phyloP scores from a whole-genome alignment of 1,140 invertebrate species.

The Neodiprion pinetum region DNA sequence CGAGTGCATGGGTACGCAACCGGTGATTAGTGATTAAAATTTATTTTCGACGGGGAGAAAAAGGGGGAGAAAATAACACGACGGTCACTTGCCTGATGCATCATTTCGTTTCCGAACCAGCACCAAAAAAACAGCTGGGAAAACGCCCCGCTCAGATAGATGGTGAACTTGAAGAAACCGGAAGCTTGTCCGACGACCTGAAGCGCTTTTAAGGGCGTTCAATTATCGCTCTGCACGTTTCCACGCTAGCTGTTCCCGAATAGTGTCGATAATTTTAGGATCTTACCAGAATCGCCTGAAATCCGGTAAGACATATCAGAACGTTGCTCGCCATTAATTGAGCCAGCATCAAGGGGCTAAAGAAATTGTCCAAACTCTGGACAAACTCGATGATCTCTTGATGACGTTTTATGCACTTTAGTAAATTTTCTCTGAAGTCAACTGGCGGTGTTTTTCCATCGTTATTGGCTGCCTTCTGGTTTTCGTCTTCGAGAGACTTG shows the following conservation, averaged over 20 bases:
- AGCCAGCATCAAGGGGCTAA: slow-evolving; percentile 36
- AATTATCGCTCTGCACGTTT: neutral
- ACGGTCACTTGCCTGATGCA: slow-evolving; percentile 26
- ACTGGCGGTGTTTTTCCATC: neutral
- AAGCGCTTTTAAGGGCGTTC: neutral
- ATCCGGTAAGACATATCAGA: slow-evolving; percentile 44
- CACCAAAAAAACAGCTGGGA: slow-evolving; percentile 34
- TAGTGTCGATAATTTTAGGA: neutral
- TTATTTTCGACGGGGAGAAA: no score
- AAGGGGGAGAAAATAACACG: slow-evolving; percentile 7
- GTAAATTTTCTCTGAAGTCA: slow-evolving; percentile 27
- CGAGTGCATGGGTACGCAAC: neutral
- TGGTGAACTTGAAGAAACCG: slow-evolving; percentile 27
- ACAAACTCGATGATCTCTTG: slow-evolving; percentile 34
- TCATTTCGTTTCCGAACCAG: slow-evolving; percentile 37
- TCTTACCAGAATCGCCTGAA: slow-evolving; percentile 41
- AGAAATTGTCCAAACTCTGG: slow-evolving; percentile 37
- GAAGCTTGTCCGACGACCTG: slow-evolving; percentile 36
- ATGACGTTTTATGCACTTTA: slow-evolving; percentile 35
- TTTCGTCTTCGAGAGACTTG: neutral
- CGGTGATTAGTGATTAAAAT: no score
- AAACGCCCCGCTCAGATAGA: slow-evolving; percentile 32
- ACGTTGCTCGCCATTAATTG: slow-evolving; percentile 40
- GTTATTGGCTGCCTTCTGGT: neutral
- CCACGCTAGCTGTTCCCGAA: neutral